phyloP scores from a whole-genome alignment of 2,113 vertebrate species.

The Pelmatolapia mariae region DNA sequence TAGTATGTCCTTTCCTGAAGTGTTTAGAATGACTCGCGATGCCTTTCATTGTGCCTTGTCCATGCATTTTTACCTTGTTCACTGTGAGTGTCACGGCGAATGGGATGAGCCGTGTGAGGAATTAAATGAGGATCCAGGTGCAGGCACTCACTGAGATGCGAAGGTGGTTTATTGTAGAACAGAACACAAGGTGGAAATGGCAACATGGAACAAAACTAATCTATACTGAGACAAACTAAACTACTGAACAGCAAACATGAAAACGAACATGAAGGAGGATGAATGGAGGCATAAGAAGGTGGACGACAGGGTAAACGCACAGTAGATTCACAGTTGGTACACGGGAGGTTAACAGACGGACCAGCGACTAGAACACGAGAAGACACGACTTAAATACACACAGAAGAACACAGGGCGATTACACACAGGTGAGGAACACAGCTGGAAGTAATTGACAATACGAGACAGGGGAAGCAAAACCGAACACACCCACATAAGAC shows the following conservation, averaged over 20 bases:
- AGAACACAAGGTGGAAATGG: neutral
- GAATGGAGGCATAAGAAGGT: neutral
- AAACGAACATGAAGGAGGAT: neutral
- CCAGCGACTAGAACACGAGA: fast-evolving
- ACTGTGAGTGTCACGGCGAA: neutral
- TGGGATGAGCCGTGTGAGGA: neutral
- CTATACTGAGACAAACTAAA: neutral
- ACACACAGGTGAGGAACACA: neutral
- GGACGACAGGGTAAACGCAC: neutral
- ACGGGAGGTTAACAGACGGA: fast-evolving
- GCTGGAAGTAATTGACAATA: neutral
- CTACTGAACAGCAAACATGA: neutral
- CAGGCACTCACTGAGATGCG: neutral
- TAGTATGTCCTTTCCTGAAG: neutral
- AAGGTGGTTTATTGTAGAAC: neutral
- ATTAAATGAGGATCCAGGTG: neutral
- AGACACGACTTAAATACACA: neutral
- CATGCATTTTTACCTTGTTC: fast-evolving
- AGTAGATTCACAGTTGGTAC: neutral
- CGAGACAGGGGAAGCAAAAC: neutral
- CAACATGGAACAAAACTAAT: neutral
- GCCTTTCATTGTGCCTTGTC: neutral
- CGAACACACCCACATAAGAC: neutral
- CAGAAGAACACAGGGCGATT: neutral
- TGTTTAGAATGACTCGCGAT: neutral